A percentile compares a stretch with the other conserved stretches of the same genome.
Evolutionary conservation across 2,113 vertebrate genomes (phyloP).

Genomic region (Nothocercus julius): DNA sequence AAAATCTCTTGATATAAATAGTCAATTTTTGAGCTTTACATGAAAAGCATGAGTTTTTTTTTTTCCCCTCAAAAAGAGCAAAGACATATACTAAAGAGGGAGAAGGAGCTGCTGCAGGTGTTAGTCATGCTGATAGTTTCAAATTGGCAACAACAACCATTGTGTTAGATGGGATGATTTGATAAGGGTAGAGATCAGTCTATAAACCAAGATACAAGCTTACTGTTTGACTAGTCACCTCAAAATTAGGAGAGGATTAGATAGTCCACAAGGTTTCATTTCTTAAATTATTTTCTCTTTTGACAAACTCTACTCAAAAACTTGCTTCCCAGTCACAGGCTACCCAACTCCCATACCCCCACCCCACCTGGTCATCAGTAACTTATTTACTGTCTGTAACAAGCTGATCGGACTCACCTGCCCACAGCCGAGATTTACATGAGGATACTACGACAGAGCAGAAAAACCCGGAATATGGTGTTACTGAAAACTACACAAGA

Average conservation of each 20-base stretch:
- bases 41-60: neutral
- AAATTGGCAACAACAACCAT: neutral
- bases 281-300: neutral
- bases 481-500: rapidly evolving
- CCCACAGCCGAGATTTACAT: neutral
- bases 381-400: neutral
- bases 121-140: neutral
- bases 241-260: too few relatives aligned
- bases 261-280: neutral
- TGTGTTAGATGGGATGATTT: neutral
- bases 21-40: neutral
- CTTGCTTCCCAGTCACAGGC: too few relatives aligned
- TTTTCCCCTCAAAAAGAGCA: neutral
- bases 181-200: neutral
- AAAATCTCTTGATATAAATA: neutral
- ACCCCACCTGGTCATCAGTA: neutral
- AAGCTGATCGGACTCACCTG: neutral
- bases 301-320: neutral
- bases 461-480: neutral
- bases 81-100: neutral
- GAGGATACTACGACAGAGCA: neutral
- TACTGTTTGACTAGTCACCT: too few relatives aligned
- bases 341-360: neutral
- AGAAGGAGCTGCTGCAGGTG: neutral
- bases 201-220: neutral